Percentiles rank a stretch among this genome's conserved stretches.
Evolutionary conservation across 2,888 invertebrate genomes (phyloP).

Genomic region (Petrophora chlorosata): DNA sequence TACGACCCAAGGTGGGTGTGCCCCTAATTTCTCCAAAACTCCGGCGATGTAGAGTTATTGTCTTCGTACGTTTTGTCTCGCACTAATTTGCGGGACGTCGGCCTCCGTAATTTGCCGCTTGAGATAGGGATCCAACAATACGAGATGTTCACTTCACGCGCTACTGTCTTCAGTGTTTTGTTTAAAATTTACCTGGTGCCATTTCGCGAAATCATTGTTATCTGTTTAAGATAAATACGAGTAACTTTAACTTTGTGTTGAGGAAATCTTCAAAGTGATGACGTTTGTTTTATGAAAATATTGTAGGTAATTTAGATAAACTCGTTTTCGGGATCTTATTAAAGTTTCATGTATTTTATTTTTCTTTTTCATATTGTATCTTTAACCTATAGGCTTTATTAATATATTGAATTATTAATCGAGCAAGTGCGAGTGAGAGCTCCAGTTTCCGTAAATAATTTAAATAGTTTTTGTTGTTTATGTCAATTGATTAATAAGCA

Average conservation of each 20-base stretch:
- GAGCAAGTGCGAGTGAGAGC: too few relatives aligned
- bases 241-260: slow-evolving; percentile 8
- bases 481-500: too few relatives aligned
- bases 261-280: too few relatives aligned
- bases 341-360: too few relatives aligned
- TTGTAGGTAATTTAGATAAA: slow-evolving; percentile 11
- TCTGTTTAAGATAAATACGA: slow-evolving; percentile 43
- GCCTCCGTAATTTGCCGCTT: slow-evolving; percentile 50
- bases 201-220: slow-evolving; percentile 50
- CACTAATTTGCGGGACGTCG: slow-evolving; percentile 51
- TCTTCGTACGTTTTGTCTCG: slow-evolving; percentile 52
- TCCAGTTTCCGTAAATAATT: too few relatives aligned
- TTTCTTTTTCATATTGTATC: too few relatives aligned
- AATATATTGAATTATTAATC: too few relatives aligned
- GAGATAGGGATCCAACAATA: slow-evolving; percentile 58
- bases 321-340: slow-evolving; percentile 5
- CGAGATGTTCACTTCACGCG: slow-evolving; percentile 54
- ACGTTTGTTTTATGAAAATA: too few relatives aligned
- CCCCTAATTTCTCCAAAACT: slow-evolving; percentile 39
- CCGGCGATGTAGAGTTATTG: slow-evolving; percentile 41
- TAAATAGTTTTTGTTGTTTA: too few relatives aligned
- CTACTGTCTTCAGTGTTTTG: slow-evolving; percentile 46
- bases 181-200: slow-evolving; percentile 46
- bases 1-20: too few relatives aligned
- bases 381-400: too few relatives aligned